Evolutionary conservation across 2,113 vertebrate species (phyloP).

Genomic region (Chionomys nivalis): DNA sequence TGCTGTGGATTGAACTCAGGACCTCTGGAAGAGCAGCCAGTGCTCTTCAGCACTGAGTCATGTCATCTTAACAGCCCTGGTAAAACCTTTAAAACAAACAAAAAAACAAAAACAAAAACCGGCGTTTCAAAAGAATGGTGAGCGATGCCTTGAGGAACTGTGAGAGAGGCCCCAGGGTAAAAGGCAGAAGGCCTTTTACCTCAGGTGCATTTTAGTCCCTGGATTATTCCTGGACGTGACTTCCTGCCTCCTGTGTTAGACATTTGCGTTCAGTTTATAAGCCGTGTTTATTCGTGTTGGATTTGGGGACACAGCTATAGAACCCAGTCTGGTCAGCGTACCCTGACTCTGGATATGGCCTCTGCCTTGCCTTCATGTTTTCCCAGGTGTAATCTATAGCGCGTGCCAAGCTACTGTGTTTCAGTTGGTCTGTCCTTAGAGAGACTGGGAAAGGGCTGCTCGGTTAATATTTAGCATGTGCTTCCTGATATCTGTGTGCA

Average conservation of each 20-base stretch:
- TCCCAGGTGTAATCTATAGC: not conserved
- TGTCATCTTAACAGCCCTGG: no score
- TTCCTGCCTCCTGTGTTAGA: not conserved
- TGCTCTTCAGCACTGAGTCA: no score
- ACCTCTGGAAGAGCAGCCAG: no score
- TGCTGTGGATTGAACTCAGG: no score
- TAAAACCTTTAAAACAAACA: not conserved
- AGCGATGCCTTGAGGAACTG: not conserved
- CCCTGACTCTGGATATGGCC: not conserved
- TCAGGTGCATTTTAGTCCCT: not conserved
- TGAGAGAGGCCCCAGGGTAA: no score
- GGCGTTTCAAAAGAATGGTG: not conserved
- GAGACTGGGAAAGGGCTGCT: not conserved
- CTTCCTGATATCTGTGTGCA: not conserved
- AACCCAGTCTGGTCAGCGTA: not conserved
- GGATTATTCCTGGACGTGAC: not conserved
- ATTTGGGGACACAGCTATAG: not conserved
- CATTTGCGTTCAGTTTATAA: not conserved
- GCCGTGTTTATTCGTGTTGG: not conserved
- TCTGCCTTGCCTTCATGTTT: not conserved
- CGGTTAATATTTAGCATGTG: not conserved
- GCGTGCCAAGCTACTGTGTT: not conserved
- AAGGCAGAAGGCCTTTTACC: not conserved
- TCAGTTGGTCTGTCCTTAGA: not conserved
- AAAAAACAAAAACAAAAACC: no score